These are phyloP conservation scores for Oceanodroma tethys DNA, from an alignment of 2,113 vertebrate species.

Conservation along the genomic window DNA sequence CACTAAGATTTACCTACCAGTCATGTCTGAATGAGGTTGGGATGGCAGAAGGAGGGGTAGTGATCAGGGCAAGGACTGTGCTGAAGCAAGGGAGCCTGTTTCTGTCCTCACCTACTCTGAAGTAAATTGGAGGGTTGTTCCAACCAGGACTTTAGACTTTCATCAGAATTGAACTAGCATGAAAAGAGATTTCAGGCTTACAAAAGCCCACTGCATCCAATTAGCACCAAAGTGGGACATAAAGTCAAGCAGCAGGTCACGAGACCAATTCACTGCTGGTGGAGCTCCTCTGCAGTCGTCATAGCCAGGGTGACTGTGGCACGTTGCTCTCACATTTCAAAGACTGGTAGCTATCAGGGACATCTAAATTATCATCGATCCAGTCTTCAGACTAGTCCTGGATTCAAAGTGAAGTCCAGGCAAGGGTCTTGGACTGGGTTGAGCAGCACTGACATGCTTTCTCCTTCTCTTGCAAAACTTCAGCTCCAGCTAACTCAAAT, in stretches of 20 bases:
- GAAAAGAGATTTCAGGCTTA: not conserved
- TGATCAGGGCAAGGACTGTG: not conserved
- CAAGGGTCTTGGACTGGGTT: not conserved
- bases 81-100: not conserved
- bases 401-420: not conserved
- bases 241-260: not conserved
- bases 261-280: accelerated
- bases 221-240: not conserved
- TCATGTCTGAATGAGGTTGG: not conserved
- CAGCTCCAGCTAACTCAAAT: not conserved
- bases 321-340: not conserved
- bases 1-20: not conserved
- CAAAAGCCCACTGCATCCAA: not conserved
- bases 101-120: not conserved
- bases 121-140: not conserved
- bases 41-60: not conserved
- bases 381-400: not conserved
- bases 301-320: not conserved
- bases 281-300: not conserved
- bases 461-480: not conserved
- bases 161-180: not conserved
- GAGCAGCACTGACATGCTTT: accelerated
- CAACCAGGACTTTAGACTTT: not conserved
- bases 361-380: not conserved
- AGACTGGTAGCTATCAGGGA: not conserved